Evolutionary conservation across 2,888 invertebrate species (phyloP).

Genomic region (Helleia helle): DNA sequence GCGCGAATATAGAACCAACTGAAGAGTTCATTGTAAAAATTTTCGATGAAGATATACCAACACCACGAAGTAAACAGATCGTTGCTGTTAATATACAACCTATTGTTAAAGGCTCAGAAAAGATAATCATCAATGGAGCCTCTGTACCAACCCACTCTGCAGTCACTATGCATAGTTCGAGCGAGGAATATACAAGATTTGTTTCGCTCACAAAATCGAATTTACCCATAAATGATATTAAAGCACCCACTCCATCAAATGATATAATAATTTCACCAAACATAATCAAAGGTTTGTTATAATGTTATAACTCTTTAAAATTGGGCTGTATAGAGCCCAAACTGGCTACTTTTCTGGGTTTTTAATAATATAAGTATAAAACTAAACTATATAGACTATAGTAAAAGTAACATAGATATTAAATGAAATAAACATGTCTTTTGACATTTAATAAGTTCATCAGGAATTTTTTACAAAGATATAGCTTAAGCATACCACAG

Average conservation of each 20-base stretch:
- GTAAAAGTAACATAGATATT: too few relatives aligned
- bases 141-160: slow-evolving; percentile 31
- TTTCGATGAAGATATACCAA: slow-evolving; percentile 50
- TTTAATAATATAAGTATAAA: too few relatives aligned
- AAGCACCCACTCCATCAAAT: slow-evolving; percentile 16
- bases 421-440: too few relatives aligned
- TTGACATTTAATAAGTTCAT: too few relatives aligned
- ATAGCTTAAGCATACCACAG: too few relatives aligned
- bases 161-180: slow-evolving; percentile 18
- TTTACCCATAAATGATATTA: slow-evolving; percentile 12
- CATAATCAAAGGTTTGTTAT: background rate
- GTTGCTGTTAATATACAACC: slow-evolving; percentile 51
- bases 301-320: too few relatives aligned
- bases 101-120: slow-evolving; percentile 33
- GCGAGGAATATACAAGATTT: slow-evolving; percentile 49
- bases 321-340: too few relatives aligned
- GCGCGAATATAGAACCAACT: slow-evolving; percentile 37
- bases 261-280: slow-evolving; percentile 20
- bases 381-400: too few relatives aligned
- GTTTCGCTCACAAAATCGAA: slow-evolving; percentile 36
- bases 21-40: slow-evolving; percentile 61
- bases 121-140: slow-evolving; percentile 51
- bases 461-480: too few relatives aligned
- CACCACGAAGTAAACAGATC: slow-evolving; percentile 32
- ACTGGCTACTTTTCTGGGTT: too few relatives aligned